These are phyloP conservation scores for Xanthorhoe spadicearia DNA, from an alignment of 2,888 invertebrate genomes.

Conservation along the genomic window DNA sequence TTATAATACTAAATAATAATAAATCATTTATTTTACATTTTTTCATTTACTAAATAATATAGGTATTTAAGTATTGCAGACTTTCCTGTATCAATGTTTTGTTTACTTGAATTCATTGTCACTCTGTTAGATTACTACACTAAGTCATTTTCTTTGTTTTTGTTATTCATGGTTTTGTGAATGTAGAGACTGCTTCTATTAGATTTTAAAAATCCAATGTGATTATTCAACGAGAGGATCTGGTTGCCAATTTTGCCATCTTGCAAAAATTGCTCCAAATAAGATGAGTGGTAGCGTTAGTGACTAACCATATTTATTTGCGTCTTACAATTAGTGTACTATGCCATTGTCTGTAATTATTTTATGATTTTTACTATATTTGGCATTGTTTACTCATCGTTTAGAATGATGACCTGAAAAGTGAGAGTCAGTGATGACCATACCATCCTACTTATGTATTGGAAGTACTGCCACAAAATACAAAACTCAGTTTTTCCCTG, in stretches of 20 bases:
- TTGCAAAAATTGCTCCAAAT: neutral
- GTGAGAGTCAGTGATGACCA: slow-evolving; percentile 11
- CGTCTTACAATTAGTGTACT: slow-evolving; percentile 8
- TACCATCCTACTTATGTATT: neutral
- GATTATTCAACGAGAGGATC: too few species aligned
- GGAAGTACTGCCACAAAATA: too few species aligned
- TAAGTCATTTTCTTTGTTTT: neutral
- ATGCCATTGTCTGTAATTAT: slow-evolving; percentile 18
- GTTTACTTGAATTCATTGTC: neutral
- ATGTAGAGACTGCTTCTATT: too few species aligned
- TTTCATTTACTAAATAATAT: too few species aligned
- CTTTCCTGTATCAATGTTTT: neutral
- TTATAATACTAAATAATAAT: neutral
- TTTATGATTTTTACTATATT: slow-evolving; percentile 7
- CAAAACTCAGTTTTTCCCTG: too few species aligned
- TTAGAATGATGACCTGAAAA: slow-evolving; percentile 10
- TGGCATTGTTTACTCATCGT: slow-evolving; percentile 21
- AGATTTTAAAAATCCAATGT: too few species aligned
- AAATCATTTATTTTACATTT: too few species aligned
- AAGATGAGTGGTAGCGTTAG: too few species aligned
- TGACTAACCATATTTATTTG: slow-evolving; percentile 1
- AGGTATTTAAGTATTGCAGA: too few species aligned
- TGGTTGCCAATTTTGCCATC: neutral
- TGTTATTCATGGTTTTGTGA: too few species aligned
- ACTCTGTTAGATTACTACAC: neutral